Evolutionary conservation across 2,888 invertebrate species (phyloP).

Genomic region (Drosophila ezoana): DNA sequence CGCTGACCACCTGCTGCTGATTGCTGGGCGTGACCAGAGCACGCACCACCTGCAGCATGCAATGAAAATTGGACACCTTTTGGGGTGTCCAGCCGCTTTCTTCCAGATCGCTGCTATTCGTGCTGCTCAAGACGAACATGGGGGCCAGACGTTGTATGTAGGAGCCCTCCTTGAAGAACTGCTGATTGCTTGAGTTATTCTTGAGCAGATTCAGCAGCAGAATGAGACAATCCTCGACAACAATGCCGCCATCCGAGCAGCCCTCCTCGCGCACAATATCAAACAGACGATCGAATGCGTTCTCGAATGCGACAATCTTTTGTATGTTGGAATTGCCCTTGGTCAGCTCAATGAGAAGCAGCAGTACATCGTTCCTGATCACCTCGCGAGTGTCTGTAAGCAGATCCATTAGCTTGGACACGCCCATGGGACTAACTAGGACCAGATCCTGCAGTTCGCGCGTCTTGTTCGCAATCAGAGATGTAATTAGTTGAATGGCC

Average conservation of each 20-base stretch:
- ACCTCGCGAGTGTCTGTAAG: conserved; percentile 97
- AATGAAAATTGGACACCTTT: conserved; percentile 97
- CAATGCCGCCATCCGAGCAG: conserved; percentile 97
- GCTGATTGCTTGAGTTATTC: conserved; percentile 98
- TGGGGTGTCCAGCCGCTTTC: conserved; percentile 95
- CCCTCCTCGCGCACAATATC: conserved; percentile 97
- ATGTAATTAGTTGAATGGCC: conserved; percentile 94
- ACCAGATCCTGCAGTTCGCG: conserved; percentile 95
- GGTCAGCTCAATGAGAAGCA: conserved; percentile 96
- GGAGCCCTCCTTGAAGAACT: conserved; percentile 99
- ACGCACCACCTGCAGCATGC: conserved; percentile 95
- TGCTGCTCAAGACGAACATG: conserved; percentile 90
- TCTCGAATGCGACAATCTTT: conserved; percentile 99
- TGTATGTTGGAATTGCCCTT: conserved; percentile 96
- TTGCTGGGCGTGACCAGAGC: conserved; percentile 97
- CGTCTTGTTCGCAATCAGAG: conserved; percentile 93
- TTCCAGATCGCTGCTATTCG: conserved; percentile 86
- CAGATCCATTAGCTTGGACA: conserved; percentile 98
- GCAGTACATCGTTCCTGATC: conserved; percentile 96
- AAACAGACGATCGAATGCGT: conserved; percentile 97
- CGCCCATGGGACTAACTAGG: conserved; percentile 96
- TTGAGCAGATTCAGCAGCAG: conserved; percentile 96
- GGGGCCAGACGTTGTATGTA: conserved; percentile 95
- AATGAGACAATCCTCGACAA: conserved; percentile 98
- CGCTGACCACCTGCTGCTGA: conserved; percentile 91